Conservation (phyloP, 2,888 invertebrate genomes). For the Steinernema scapterisci region DNA sequence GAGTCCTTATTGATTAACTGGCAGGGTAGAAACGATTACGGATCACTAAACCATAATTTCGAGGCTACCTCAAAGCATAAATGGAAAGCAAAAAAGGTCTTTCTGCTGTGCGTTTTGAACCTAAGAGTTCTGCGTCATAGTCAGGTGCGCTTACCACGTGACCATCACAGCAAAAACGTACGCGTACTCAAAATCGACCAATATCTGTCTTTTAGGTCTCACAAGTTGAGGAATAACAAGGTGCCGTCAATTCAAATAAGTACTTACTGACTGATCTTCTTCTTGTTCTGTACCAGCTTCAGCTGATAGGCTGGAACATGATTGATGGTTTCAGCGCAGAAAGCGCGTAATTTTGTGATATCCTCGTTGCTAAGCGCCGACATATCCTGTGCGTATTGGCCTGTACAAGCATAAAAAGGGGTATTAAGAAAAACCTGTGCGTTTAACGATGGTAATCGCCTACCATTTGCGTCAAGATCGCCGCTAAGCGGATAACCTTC, state of each 20-base stretch:
- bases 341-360: constrained; percentile 71
- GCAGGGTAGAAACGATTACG: too few relatives aligned
- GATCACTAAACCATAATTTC: too few relatives aligned
- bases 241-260: neutral
- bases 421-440: neutral
- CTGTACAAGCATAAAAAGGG: constrained; percentile 24
- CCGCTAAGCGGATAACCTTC: neutral
- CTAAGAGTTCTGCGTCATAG: too few relatives aligned
- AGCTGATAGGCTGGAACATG: constrained; percentile 85
- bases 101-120: too few relatives aligned
- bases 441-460: neutral
- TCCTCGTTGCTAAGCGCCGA: constrained; percentile 37
- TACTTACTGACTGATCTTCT: constrained; percentile 73
- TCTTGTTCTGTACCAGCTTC: constrained; percentile 84
- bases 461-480: neutral
- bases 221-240: too few relatives aligned
- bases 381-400: constrained; percentile 17
- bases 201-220: too few relatives aligned
- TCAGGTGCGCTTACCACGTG: too few relatives aligned
- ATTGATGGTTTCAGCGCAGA: constrained; percentile 83
- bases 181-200: too few relatives aligned
- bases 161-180: too few relatives aligned
- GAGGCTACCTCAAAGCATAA: too few relatives aligned
- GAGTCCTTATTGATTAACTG: too few relatives aligned
- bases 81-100: too few relatives aligned